phyloP scores from a whole-genome alignment of 2,113 vertebrate genomes.

The Tricholaema leucomelas region DNA sequence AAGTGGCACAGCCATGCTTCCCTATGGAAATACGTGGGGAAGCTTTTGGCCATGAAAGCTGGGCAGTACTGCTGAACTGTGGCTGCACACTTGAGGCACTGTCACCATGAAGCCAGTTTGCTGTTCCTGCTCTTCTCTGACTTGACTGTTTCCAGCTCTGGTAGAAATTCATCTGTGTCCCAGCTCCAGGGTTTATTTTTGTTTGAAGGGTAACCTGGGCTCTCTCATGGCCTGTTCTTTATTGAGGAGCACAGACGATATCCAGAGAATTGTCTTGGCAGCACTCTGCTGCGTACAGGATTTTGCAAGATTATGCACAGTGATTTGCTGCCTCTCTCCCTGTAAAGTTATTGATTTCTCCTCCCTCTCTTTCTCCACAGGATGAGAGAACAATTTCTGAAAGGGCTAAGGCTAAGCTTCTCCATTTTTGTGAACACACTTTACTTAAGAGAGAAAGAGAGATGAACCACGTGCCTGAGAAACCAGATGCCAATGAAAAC shows the following conservation, averaged over 20 bases:
- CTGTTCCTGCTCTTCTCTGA: neutral
- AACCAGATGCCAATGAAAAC: neutral
- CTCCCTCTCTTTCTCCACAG: neutral
- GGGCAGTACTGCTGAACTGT: neutral
- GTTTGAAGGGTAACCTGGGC: constrained; percentile 34
- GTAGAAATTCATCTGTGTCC: neutral
- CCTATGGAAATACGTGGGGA: neutral
- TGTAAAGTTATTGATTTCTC: constrained; percentile 11
- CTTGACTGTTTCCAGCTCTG: neutral
- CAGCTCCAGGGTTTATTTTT: constrained; percentile 10
- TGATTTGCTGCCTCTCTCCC: neutral
- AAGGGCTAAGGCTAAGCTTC: neutral
- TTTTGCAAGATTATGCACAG: constrained; percentile 49
- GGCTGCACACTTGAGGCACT: neutral
- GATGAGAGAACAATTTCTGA: neutral
- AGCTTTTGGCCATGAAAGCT: neutral
- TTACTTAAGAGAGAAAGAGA: neutral
- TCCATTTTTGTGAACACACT: neutral
- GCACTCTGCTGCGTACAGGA: neutral
- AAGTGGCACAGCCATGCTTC: neutral
- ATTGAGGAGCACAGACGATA: neutral
- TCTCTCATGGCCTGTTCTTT: constrained; percentile 30
- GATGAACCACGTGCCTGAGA: neutral
- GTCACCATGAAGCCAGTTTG: neutral
- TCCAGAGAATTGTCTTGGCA: constrained; percentile 37